phyloP scores from a whole-genome alignment of 2,888 invertebrate genomes.

The Acrobasis repandana region DNA sequence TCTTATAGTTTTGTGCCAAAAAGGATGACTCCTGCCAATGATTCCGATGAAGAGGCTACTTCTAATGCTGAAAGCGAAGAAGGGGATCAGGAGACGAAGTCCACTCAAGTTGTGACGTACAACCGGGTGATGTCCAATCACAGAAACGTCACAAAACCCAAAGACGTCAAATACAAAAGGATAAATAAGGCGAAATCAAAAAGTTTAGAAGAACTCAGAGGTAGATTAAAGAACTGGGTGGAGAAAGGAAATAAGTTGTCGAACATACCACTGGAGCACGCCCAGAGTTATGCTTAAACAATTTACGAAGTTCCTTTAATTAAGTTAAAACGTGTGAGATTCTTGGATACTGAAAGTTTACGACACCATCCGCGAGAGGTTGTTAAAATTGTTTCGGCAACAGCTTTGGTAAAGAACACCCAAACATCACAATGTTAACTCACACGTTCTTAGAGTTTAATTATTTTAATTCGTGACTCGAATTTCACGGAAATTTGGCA shows the following conservation, averaged over 20 bases:
- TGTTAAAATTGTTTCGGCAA: constrained; percentile 19
- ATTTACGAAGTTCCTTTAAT: constrained; percentile 55
- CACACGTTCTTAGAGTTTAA: constrained; percentile 26
- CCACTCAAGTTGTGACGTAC: constrained; percentile 87
- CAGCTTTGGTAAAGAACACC: constrained; percentile 22
- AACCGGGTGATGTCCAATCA: constrained; percentile 96
- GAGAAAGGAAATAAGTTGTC: constrained; percentile 89
- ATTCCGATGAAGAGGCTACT: constrained; percentile 71
- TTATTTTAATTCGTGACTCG: constrained; percentile 9
- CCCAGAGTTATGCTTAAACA: constrained; percentile 84
- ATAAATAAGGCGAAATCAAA: constrained; percentile 96
- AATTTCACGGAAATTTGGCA: constrained; percentile 10
- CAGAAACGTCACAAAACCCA: constrained; percentile 93
- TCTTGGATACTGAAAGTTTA: constrained; percentile 21
- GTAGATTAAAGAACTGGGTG: constrained; percentile 92
- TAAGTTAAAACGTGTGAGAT: constrained; percentile 34
- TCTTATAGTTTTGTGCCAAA: constrained; percentile 80
- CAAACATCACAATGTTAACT: constrained; percentile 24
- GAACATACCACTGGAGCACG: constrained; percentile 86
- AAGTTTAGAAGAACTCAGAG: constrained; percentile 92
- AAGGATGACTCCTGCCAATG: constrained; percentile 70
- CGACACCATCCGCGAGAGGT: constrained; percentile 7
- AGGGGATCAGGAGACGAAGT: constrained; percentile 60
- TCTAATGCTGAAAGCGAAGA: constrained; percentile 74
- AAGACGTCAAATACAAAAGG: constrained; percentile 95